Conservation (phyloP, 2,888 invertebrate genomes). For the Ctenicera cuprea region DNA sequence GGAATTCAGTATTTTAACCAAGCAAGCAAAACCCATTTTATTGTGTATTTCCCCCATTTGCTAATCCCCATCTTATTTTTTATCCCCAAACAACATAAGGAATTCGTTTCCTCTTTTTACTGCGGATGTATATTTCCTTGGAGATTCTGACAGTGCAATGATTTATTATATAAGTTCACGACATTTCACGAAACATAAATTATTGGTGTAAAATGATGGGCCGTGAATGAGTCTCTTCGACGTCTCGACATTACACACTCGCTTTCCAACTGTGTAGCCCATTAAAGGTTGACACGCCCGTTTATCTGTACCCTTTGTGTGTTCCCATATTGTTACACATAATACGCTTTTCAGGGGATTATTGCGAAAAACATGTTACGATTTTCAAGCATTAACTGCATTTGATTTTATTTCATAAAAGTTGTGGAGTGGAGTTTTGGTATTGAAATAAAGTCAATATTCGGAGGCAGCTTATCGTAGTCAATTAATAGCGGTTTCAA, state of each 20-base stretch:
- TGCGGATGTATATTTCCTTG: not conserved
- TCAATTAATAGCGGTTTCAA: no score
- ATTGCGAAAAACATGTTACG: not conserved
- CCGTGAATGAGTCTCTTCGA: slow-evolving; percentile 6
- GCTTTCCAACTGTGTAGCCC: slow-evolving; percentile 1
- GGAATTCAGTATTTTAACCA: no score
- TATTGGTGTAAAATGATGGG: slow-evolving; percentile 20
- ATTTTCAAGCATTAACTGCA: not conserved
- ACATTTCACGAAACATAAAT: slow-evolving; percentile 10
- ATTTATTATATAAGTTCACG: slow-evolving; percentile 14
- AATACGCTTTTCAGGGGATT: not conserved
- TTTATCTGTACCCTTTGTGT: slow-evolving; percentile 16
- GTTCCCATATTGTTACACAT: slow-evolving; percentile 6
- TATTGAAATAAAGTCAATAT: no score
- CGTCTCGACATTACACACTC: slow-evolving; percentile 10
- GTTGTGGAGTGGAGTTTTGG: no score
- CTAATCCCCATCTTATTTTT: no score
- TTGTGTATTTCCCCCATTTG: no score
- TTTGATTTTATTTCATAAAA: no score
- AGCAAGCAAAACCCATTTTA: no score
- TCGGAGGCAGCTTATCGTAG: no score
- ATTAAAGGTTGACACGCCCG: slow-evolving; percentile 7
- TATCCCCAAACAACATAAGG: not conserved
- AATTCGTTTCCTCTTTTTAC: not conserved
- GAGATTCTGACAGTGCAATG: slow-evolving; percentile 3